Conservation (phyloP, 2,113 vertebrate species). For the Coturnix japonica region DNA sequence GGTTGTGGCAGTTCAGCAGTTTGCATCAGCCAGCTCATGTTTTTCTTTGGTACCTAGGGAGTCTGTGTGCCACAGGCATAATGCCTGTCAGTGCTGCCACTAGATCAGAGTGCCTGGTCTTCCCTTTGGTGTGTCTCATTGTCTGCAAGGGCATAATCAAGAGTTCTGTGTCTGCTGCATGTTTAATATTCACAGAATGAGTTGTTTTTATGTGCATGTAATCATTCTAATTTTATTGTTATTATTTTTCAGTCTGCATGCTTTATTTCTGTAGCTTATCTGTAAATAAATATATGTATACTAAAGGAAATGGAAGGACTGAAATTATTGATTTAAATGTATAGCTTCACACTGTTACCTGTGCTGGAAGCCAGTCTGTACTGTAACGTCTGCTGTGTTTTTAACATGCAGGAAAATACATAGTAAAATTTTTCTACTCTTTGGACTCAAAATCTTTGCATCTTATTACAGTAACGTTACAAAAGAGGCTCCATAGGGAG, state of each 20-base stretch:
- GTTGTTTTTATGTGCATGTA: background rate
- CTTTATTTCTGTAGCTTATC: background rate
- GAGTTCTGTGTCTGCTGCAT: background rate
- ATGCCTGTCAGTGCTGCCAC: background rate
- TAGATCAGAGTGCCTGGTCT: background rate
- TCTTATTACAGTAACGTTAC: constrained; percentile 38
- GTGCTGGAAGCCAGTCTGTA: background rate
- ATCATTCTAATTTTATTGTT: background rate
- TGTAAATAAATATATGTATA: constrained; percentile 1
- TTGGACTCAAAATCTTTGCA: constrained; percentile 26
- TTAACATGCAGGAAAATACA: constrained; percentile 23
- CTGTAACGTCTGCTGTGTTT: background rate
- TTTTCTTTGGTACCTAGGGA: background rate
- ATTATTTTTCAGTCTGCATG: background rate
- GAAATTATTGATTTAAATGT: background rate
- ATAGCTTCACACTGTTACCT: background rate
- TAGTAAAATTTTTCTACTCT: background rate
- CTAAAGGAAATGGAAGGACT: background rate
- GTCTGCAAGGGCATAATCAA: background rate
- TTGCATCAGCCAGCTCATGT: background rate
- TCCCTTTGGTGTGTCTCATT: rapidly evolving
- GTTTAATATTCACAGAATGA: background rate
- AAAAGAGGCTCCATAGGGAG: constrained; percentile 47
- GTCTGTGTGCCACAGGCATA: background rate
- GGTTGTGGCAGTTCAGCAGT: background rate